Percentiles rank a stretch among this genome's conserved stretches.
Evolutionary conservation across 2,888 invertebrate genomes (phyloP).

Genomic region (Gasteruption jaculator): DNA sequence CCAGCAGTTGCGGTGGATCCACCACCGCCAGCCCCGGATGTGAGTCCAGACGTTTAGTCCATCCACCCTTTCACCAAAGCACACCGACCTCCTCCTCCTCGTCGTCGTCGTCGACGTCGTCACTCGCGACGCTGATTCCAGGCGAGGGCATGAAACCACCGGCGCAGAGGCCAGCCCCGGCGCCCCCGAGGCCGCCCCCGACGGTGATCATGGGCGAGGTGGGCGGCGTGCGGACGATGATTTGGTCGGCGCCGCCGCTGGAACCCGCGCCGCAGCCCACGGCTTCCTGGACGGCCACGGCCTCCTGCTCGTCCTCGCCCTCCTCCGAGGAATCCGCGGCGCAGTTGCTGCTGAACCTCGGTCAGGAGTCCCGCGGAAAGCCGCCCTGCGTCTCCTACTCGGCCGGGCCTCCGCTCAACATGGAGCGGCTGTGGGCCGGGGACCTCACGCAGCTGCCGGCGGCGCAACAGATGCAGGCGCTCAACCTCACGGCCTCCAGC

Average conservation of each 20-base stretch:
- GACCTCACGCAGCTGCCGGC: slow-evolving; percentile 80
- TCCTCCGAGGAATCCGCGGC: slow-evolving; percentile 58
- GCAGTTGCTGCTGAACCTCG: slow-evolving; percentile 71
- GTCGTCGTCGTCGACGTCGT: background rate
- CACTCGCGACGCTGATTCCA: slow-evolving; percentile 20
- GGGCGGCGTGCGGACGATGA: slow-evolving; percentile 77
- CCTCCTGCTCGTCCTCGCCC: slow-evolving; percentile 56
- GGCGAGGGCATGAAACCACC: slow-evolving; percentile 50
- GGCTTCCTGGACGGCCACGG: slow-evolving; percentile 55
- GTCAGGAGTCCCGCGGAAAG: slow-evolving; percentile 64
- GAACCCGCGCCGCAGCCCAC: slow-evolving; percentile 55
- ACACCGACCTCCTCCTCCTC: background rate
- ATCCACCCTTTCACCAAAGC: slow-evolving; percentile 27
- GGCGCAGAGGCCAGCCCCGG: slow-evolving; percentile 43
- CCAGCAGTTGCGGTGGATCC: slow-evolving; percentile 24
- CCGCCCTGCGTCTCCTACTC: slow-evolving; percentile 42
- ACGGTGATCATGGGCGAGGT: slow-evolving; percentile 92
- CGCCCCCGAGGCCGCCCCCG: slow-evolving; percentile 65
- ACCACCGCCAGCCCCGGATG: slow-evolving; percentile 30
- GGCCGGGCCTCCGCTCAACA: slow-evolving; percentile 68
- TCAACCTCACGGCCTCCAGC: slow-evolving; percentile 61
- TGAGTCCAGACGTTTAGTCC: slow-evolving; percentile 21
- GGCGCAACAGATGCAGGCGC: slow-evolving; percentile 73
- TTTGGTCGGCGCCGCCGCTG: slow-evolving; percentile 62
- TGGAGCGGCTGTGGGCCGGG: slow-evolving; percentile 89